Percentiles rank a stretch among this genome's conserved stretches.
These are phyloP conservation scores for Aleadryas rufinucha DNA, from an alignment of 2,113 vertebrate genomes.

Conservation along the genomic window DNA sequence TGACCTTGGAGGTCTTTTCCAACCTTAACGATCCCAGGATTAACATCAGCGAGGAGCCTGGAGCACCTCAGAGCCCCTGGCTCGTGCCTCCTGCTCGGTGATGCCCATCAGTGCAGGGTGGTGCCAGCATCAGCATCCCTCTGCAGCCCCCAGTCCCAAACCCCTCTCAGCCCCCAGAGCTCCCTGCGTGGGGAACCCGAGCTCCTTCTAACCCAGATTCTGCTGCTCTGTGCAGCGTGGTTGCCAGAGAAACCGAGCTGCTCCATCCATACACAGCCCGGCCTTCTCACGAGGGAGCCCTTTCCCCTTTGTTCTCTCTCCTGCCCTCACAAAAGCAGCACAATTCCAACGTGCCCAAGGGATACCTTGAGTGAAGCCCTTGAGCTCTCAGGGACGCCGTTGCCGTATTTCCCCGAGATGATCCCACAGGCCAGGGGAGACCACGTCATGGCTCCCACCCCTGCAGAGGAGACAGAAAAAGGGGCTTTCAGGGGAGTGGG, in stretches of 20 bases:
- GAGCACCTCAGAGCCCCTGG: not conserved
- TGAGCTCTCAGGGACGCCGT: constrained; percentile 93
- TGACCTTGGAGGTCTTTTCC: not conserved
- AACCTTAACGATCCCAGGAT: rapidly evolving
- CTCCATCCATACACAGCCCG: rapidly evolving
- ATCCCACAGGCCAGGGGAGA: constrained; percentile 96
- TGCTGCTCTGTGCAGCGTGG: not conserved
- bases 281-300: not conserved
- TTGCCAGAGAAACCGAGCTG: constrained; percentile 13
- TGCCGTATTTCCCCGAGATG: constrained; percentile 97
- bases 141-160: not conserved
- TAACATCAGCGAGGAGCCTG: rapidly evolving
- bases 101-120: rapidly evolving
- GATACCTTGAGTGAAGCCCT: constrained; percentile 94
- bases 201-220: not conserved
- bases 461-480: constrained; percentile 48
- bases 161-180: not conserved
- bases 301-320: not conserved
- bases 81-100: rapidly evolving
- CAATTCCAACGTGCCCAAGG: rapidly evolving
- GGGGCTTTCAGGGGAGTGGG: not conserved
- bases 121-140: not conserved
- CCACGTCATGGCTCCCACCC: constrained; percentile 98
- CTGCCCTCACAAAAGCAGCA: not conserved
- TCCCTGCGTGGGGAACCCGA: not conserved